Base-by-base conservation (phyloP, 2,888 invertebrate species). In the Drosophila falleni region DNA sequence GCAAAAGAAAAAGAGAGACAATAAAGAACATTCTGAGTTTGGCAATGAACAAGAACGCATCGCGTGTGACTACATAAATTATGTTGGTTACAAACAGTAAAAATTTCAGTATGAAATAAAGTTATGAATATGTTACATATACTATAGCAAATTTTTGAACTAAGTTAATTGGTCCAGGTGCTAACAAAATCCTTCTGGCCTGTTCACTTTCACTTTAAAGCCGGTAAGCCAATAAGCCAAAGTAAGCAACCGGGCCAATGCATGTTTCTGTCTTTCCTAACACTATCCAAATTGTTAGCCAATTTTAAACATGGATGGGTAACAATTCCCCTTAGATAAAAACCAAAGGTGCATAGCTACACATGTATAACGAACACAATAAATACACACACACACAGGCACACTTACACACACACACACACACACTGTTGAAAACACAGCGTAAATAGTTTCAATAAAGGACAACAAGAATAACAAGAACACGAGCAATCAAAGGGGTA, bases 391-490 rank as follows among this genome's bases (percentile, higher is more conserved):
- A 44, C 8, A 39, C n/a, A n/a, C n/a, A n/a, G n/a, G n/a, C 29
- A 11, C 39, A 8, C 50, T n/a, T 47, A 39, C 26, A 51, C 33
- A 26, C 33, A 46, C 15, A 11, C 46, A 42, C 4, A 46, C 39
- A 60, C 23, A 15, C 5, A 10, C 41, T 55, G 55, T 59, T 86
- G 77, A 86, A 86, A 82, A 73, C 88, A 70, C 62, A 71, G 63
- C 65, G 80, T 72, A 87, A 89, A 84, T 89, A 84, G 89, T 84
- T 89, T 76, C 80, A 81, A 81, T 81, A 76, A 70, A 76, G 69
- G 81, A 68, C 80, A 71, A 64, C 61, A 60, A 31, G 59, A 46
- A 46, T 41, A 70, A 47, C 65, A 64, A 23, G 58, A 67, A 19
- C 16, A 35, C 35, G n/a, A 19, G 13, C 50, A 35, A 16, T 9